Percentiles rank a stretch among this genome's conserved stretches.
Conservation (phyloP, 2,113 vertebrate species). For the Rhinogobius similis region DNA sequence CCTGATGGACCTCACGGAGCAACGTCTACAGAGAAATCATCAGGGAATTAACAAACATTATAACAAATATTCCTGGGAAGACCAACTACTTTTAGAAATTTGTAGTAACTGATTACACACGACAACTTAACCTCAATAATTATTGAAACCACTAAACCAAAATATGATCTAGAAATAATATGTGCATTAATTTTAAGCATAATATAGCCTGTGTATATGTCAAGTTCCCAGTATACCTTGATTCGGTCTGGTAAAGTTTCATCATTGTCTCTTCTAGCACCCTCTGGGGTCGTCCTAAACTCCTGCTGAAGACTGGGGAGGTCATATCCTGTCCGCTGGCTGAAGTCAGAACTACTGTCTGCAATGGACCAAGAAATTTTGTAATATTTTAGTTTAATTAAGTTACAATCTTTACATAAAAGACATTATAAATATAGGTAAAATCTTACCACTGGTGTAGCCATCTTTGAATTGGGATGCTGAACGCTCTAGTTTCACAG, state of each 20-base stretch:
- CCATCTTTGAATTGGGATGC: constrained; percentile 82
- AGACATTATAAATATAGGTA: background rate
- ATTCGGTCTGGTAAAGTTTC: constrained; percentile 88
- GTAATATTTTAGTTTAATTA: no score
- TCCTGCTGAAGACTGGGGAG: constrained; percentile 77
- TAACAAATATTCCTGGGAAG: background rate
- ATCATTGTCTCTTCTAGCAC: constrained; percentile 80
- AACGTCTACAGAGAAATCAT: constrained; percentile 76
- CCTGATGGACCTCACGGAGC: constrained; percentile 90
- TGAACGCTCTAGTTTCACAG: constrained; percentile 70
- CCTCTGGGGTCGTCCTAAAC: constrained; percentile 81
- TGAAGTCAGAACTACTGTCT: constrained; percentile 93
- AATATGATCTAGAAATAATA: background rate
- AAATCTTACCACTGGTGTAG: constrained; percentile 87
- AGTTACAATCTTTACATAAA: no score
- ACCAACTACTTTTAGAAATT: background rate
- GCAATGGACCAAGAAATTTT: constrained; percentile 22
- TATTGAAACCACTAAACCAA: background rate
- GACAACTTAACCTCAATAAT: no score
- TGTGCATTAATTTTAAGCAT: background rate
- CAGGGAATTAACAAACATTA: background rate
- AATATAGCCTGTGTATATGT: background rate
- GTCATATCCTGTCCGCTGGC: constrained; percentile 81
- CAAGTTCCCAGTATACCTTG: constrained; percentile 78
- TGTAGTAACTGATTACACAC: background rate